Evolutionary conservation across 2,888 invertebrate genomes (phyloP).

Genomic region (Lasioglossum lativentre): DNA sequence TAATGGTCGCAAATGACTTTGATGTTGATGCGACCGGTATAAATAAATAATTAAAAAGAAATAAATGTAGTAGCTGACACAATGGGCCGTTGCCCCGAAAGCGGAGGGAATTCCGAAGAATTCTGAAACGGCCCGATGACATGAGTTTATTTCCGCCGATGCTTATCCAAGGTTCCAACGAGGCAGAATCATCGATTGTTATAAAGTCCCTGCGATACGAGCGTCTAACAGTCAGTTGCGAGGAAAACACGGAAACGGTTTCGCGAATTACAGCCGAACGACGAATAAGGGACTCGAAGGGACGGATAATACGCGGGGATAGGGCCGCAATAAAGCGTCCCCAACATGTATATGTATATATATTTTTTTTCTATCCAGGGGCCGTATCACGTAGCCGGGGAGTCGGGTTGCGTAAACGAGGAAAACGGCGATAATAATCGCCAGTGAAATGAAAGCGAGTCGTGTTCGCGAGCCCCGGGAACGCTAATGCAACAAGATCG

Average conservation of each 20-base stretch:
- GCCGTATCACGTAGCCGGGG: constrained; percentile 3
- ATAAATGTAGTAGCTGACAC: background rate
- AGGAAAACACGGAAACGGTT: background rate
- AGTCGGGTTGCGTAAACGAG: constrained; percentile 18
- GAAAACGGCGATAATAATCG: constrained; percentile 23
- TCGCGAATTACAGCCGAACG: constrained; percentile 14
- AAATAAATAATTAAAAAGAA: no score
- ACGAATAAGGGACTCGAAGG: constrained; percentile 17
- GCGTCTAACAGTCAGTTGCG: constrained; percentile 10
- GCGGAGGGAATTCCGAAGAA: constrained; percentile 1
- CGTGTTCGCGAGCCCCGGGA: background rate
- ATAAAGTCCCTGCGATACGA: constrained; percentile 11
- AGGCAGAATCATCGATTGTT: background rate
- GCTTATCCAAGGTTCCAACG: background rate
- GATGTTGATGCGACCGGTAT: no score
- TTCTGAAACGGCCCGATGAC: constrained; percentile 31
- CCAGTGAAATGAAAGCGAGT: constrained; percentile 16
- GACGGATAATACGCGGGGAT: constrained; percentile 3
- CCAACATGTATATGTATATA: background rate
- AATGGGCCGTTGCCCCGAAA: background rate
- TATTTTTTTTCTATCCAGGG: background rate
- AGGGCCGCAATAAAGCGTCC: constrained; percentile 5
- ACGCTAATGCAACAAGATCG: constrained; percentile 17
- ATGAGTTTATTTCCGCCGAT: constrained; percentile 17
- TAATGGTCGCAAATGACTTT: no score